Conservation (phyloP, 2,113 vertebrate species). For the Hymenochirus boettgeri region DNA sequence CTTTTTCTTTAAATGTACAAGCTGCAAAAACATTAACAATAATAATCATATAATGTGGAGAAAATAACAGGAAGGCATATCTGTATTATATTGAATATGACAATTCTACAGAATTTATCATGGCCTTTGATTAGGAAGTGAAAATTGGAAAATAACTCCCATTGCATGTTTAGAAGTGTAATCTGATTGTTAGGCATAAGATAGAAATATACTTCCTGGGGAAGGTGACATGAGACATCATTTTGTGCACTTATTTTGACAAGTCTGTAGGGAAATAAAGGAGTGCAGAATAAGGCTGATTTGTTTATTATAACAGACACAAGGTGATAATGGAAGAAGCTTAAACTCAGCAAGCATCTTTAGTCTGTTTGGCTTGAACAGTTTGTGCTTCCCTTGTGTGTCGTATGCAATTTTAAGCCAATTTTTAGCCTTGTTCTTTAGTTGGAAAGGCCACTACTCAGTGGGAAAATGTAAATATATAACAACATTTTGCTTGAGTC, state of each 20-base stretch:
- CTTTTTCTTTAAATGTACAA: too few relatives aligned
- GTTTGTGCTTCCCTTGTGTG: neutral
- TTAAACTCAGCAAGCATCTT: slow-evolving; percentile 21
- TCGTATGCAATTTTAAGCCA: neutral
- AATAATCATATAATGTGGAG: too few relatives aligned
- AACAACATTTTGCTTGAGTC: slow-evolving; percentile 11
- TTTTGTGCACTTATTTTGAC: slow-evolving; percentile 40
- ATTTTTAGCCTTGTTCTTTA: slow-evolving; percentile 5
- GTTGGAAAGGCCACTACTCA: slow-evolving; percentile 7
- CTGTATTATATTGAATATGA: too few relatives aligned
- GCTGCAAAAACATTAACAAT: too few relatives aligned
- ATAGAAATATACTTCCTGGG: slow-evolving; percentile 15
- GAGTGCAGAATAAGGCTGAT: slow-evolving; percentile 44
- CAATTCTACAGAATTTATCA: too few relatives aligned
- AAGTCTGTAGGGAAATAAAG: slow-evolving; percentile 43
- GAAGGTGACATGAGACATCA: slow-evolving; percentile 24
- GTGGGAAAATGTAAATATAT: neutral
- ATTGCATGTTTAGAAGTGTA: too few relatives aligned
- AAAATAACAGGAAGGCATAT: too few relatives aligned
- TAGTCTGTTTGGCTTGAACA: slow-evolving; percentile 7
- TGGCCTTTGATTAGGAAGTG: too few relatives aligned
- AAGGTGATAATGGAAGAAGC: slow-evolving; percentile 25
- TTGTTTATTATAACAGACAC: slow-evolving; percentile 39
- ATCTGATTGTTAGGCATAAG: slow-evolving; percentile 7
- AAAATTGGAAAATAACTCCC: too few relatives aligned